Evolutionary conservation across 2,113 vertebrate species (phyloP).

Genomic region (Lampris incognitus): DNA sequence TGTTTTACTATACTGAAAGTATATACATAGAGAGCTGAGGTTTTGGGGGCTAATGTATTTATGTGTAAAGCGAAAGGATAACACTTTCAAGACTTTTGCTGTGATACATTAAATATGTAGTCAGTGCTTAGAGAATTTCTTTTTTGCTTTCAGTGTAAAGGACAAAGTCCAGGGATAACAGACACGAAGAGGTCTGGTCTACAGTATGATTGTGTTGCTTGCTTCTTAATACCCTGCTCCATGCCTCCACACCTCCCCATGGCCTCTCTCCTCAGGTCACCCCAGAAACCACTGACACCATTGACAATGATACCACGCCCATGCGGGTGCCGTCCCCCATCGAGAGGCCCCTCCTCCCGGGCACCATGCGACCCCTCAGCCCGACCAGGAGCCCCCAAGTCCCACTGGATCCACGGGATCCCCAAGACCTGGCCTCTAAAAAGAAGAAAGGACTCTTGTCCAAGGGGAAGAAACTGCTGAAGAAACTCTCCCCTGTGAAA

Average conservation of each 20-base stretch:
- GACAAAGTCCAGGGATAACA: constrained; percentile 6
- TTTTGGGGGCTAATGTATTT: not conserved
- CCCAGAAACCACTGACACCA: constrained; percentile 75
- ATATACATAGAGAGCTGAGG: not conserved
- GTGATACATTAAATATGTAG: not conserved
- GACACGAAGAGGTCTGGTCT: constrained; percentile 2
- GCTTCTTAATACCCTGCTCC: constrained; percentile 66
- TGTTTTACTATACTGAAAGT: not conserved
- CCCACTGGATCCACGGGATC: constrained; percentile 74
- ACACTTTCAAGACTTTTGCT: not conserved
- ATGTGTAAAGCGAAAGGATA: not conserved
- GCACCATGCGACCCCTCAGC: constrained; percentile 88
- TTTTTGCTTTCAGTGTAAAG: not conserved
- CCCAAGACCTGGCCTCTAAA: constrained; percentile 90
- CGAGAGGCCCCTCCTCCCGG: constrained; percentile 85
- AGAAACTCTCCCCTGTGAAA: constrained; percentile 90
- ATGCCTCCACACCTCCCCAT: constrained; percentile 67
- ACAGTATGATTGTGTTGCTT: constrained; percentile 26
- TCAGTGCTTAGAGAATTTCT: not conserved
- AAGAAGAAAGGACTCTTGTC: constrained; percentile 99
- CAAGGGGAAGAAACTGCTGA: constrained; percentile 97
- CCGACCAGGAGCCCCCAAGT: constrained; percentile 79
- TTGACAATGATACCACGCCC: constrained; percentile 85
- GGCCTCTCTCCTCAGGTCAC: constrained; percentile 85
- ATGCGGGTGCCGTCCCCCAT: constrained; percentile 91